phyloP scores from a whole-genome alignment of 2,113 vertebrate species.

The Chaenogobius annularis region DNA sequence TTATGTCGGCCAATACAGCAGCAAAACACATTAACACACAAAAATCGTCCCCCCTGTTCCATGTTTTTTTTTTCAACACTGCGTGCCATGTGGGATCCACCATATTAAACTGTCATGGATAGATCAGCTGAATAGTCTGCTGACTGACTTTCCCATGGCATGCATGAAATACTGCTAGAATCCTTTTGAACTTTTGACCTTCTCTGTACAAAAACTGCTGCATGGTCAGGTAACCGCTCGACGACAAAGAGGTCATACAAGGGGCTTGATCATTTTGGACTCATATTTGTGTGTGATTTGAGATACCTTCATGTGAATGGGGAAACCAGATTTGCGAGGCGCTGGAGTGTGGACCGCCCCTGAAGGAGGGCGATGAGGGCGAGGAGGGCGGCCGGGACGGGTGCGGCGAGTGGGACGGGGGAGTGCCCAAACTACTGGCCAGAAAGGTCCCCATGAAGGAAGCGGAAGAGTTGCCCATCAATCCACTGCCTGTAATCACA shows the following conservation, averaged over 20 bases:
- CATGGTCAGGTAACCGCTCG: slow-evolving; percentile 18
- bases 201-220: slow-evolving; percentile 58
- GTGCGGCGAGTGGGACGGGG: slow-evolving; percentile 83
- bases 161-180: slow-evolving; percentile 67
- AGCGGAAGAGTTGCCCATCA: slow-evolving; percentile 91
- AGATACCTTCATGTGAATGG: slow-evolving; percentile 94
- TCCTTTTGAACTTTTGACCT: slow-evolving; percentile 74
- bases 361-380: slow-evolving; percentile 89
- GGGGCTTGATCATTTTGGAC: slow-evolving; percentile 19
- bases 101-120: slow-evolving; percentile 47
- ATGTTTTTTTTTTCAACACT: slow-evolving; percentile 33
- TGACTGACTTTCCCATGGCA: slow-evolving; percentile 67
- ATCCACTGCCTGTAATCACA: slow-evolving; percentile 82
- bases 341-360: slow-evolving; percentile 85
- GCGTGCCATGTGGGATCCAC: slow-evolving; percentile 41
- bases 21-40: no score
- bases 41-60: background rate
- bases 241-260: slow-evolving; percentile 20
- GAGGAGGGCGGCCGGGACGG: slow-evolving; percentile 84
- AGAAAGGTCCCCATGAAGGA: slow-evolving; percentile 98
- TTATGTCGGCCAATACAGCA: no score
- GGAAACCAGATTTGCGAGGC: slow-evolving; percentile 97
- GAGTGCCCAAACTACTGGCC: slow-evolving; percentile 89
- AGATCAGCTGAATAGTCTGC: slow-evolving; percentile 57
- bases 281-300: slow-evolving; percentile 39